Percentiles rank a stretch among this genome's conserved stretches.
phyloP scores from a whole-genome alignment of 92 coral and sea anemone genomes.

The Zoanthus sociatus region DNA sequence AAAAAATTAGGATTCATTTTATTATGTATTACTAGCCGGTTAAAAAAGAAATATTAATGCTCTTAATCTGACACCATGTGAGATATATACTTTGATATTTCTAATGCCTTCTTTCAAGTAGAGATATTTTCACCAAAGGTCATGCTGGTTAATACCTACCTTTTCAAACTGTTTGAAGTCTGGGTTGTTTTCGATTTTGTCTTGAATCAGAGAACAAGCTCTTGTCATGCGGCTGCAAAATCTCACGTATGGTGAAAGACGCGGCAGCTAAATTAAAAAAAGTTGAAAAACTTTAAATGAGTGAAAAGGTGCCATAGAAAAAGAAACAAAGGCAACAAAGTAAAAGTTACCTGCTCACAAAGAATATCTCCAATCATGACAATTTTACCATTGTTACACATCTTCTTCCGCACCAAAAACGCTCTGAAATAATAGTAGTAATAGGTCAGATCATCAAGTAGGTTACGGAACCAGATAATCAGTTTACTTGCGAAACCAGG shows the following conservation, averaged over 20 bases:
- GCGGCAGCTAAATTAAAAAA: slow-evolving; percentile 75
- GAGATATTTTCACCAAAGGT: not conserved
- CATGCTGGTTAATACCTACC: slow-evolving; percentile 52
- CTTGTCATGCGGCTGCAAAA: slow-evolving; percentile 96
- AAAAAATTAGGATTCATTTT: not conserved
- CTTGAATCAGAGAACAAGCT: slow-evolving; percentile 90
- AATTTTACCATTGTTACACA: slow-evolving; percentile 85
- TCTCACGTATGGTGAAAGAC: slow-evolving; percentile 91
- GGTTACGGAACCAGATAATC: no score
- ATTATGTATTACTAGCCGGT: no score
- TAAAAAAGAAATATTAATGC: no score
- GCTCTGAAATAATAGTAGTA: slow-evolving; percentile 72
- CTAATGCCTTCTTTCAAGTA: not conserved
- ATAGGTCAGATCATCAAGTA: no score
- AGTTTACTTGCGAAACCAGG: no score
- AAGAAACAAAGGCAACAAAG: no score
- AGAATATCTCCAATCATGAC: slow-evolving; percentile 89
- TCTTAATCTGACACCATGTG: no score
- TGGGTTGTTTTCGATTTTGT: slow-evolving; percentile 84
- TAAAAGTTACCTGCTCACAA: slow-evolving; percentile 87
- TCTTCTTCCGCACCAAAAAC: slow-evolving; percentile 93
- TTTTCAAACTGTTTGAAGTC: slow-evolving; percentile 95
- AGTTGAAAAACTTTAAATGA: no score
- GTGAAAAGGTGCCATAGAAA: not conserved
- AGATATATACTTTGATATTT: not conserved